These are phyloP conservation scores for Platerodrilus igneus DNA, from an alignment of 2,888 invertebrate species.

Conservation along the genomic window DNA sequence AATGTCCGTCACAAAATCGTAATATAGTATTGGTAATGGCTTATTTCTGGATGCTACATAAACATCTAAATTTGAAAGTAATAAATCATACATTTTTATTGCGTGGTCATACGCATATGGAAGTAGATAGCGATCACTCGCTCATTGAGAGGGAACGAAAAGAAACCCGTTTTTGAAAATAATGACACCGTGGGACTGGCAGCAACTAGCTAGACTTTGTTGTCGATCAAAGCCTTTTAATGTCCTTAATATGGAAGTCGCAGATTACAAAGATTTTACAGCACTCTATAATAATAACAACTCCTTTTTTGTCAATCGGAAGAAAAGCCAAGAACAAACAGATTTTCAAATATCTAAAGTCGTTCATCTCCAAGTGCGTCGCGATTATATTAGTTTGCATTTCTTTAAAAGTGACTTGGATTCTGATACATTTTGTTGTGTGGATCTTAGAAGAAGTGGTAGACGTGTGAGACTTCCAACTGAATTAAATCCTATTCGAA, in stretches of 20 bases:
- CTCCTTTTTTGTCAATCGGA: too few species aligned
- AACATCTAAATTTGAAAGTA: conserved; percentile 13
- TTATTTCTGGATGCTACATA: conserved; percentile 12
- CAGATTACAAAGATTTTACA: too few species aligned
- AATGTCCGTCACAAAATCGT: conserved; percentile 12
- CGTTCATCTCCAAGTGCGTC: too few species aligned
- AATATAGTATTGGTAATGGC: conserved; percentile 11
- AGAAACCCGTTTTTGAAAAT: conserved; percentile 18
- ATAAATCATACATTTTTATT: conserved; percentile 30
- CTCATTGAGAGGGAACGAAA: conserved; percentile 19
- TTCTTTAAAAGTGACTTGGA: too few species aligned
- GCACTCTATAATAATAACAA: too few species aligned
- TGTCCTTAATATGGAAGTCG: conserved; percentile 12
- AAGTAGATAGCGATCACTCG: conserved; percentile 18
- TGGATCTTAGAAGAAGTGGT: too few species aligned
- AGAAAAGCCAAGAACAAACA: too few species aligned
- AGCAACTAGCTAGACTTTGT: conserved; percentile 22
- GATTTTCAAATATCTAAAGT: too few species aligned
- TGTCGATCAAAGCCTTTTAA: conserved; percentile 8
- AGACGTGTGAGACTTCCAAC: too few species aligned
- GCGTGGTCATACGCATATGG: conserved; percentile 29
- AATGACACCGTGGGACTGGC: conserved; percentile 29
- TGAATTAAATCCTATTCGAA: too few species aligned
- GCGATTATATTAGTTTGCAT: too few species aligned
- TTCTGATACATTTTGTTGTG: too few species aligned